phyloP scores from a whole-genome alignment of 2,888 invertebrate species.

The Erebia ligea region DNA sequence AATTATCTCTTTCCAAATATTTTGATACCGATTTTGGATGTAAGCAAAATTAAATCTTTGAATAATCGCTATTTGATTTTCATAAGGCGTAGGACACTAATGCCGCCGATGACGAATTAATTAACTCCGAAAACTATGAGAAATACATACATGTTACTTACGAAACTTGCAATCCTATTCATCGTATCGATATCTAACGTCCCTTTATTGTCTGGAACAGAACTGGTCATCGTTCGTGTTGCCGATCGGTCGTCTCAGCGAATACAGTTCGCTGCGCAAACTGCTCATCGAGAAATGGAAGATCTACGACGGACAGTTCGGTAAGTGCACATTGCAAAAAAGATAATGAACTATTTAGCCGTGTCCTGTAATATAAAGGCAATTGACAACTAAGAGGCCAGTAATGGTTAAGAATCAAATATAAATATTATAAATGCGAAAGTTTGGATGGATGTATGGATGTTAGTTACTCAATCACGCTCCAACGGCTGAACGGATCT shows the following conservation, averaged over 20 bases:
- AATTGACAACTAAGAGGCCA: no score
- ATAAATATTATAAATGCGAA: no score
- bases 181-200: neutral
- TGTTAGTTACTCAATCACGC: no score
- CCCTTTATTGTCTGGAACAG: slow-evolving; percentile 45
- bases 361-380: no score
- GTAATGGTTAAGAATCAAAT: no score
- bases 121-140: neutral
- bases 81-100: neutral
- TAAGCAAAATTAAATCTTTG: neutral
- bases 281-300: slow-evolving; percentile 97
- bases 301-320: slow-evolving; percentile 97
- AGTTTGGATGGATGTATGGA: no score
- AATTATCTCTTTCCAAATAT: no score
- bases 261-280: slow-evolving; percentile 98
- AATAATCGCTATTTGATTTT: neutral
- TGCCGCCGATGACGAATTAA: neutral
- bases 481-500: no score
- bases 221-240: slow-evolving; percentile 89
- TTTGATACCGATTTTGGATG: neutral
- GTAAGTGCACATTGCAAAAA: slow-evolving; percentile 73
- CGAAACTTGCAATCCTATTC: no score
- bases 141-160: neutral
- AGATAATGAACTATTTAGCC: neutral
- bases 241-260: slow-evolving; percentile 98